Percentiles rank a stretch among this genome's conserved stretches.
Conservation (phyloP, 1,140 invertebrate genomes). For the Aphidius ervi region DNA sequence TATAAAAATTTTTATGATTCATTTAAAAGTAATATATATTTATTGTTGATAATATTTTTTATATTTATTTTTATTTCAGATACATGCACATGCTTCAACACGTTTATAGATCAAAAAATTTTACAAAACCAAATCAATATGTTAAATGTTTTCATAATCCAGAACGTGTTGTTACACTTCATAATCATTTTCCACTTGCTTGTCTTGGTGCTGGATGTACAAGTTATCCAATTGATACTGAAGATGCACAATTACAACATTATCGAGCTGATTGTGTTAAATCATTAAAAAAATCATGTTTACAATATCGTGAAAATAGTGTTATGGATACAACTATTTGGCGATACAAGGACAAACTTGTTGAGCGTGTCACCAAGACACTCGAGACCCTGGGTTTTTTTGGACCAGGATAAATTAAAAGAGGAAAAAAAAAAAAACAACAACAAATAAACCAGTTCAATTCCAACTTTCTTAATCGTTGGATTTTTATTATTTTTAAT, state of each 20-base stretch:
- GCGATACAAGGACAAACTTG: constrained; percentile 76
- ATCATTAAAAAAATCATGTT: constrained; percentile 80
- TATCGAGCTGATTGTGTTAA: constrained; percentile 90
- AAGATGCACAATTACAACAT: constrained; percentile 86
- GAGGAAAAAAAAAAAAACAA: too few relatives aligned
- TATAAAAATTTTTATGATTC: not conserved
- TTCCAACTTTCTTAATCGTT: not conserved
- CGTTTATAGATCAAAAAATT: constrained; percentile 84
- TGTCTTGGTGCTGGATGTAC: constrained; percentile 82
- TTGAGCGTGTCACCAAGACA: constrained; percentile 65
- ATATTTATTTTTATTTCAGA: constrained; percentile 28
- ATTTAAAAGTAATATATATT: not conserved
- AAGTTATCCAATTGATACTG: constrained; percentile 78
- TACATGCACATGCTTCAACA: constrained; percentile 95
- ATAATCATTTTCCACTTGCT: constrained; percentile 90
- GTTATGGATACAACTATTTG: constrained; percentile 83
- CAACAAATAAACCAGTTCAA: not conserved
- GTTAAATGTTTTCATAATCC: constrained; percentile 94
- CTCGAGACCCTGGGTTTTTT: constrained; percentile 74
- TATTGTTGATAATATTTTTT: constrained; percentile 7
- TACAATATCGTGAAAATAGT: constrained; percentile 76
- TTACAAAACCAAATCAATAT: constrained; percentile 89
- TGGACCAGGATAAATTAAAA: constrained; percentile 33
- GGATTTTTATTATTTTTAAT: not conserved
- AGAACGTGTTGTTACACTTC: constrained; percentile 79